A percentile compares a stretch with the other conserved stretches of the same genome.
Conservation (phyloP, 2,113 vertebrate species). For the Apistogramma diplotaenia region DNA sequence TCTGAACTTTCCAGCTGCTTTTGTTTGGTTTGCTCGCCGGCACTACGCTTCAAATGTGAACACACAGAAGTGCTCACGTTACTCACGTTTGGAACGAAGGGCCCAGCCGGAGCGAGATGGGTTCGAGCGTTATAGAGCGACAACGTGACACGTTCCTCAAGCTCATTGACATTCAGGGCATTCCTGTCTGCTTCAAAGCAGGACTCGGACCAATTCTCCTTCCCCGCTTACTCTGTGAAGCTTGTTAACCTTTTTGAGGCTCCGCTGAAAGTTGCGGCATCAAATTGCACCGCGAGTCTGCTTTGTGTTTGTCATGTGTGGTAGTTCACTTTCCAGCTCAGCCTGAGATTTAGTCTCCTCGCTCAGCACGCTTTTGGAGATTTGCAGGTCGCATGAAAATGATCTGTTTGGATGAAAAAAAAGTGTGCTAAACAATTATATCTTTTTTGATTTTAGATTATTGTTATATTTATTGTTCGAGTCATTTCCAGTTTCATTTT, state of each 20-base stretch:
- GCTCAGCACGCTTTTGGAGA: neutral
- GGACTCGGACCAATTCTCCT: constrained; percentile 26
- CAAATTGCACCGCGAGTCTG: neutral
- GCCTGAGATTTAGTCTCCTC: neutral
- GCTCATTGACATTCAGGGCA: constrained; percentile 49
- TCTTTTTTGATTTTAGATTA: neutral
- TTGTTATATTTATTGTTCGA: neutral
- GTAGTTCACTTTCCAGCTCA: neutral
- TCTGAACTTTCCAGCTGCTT: constrained; percentile 39
- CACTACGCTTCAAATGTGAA: constrained; percentile 4
- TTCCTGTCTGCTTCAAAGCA: constrained; percentile 41
- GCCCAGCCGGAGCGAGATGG: neutral
- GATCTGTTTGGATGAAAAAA: neutral
- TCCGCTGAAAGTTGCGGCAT: constrained; percentile 2
- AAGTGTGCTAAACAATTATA: neutral
- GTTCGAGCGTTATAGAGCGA: neutral
- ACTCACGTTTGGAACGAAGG: neutral
- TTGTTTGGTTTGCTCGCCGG: constrained; percentile 21
- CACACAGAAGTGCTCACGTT: constrained; percentile 4
- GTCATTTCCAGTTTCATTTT: neutral
- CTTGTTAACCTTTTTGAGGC: constrained; percentile 50
- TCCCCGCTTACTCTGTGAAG: constrained; percentile 35
- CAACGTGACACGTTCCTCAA: constrained; percentile 7
- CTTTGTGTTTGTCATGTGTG: neutral
- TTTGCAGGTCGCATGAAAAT: neutral